Evolutionary conservation across 2,113 vertebrate species (phyloP), one percentile per base, ranked within the genome.

Genomic region (Antennarius striatus): DNA sequence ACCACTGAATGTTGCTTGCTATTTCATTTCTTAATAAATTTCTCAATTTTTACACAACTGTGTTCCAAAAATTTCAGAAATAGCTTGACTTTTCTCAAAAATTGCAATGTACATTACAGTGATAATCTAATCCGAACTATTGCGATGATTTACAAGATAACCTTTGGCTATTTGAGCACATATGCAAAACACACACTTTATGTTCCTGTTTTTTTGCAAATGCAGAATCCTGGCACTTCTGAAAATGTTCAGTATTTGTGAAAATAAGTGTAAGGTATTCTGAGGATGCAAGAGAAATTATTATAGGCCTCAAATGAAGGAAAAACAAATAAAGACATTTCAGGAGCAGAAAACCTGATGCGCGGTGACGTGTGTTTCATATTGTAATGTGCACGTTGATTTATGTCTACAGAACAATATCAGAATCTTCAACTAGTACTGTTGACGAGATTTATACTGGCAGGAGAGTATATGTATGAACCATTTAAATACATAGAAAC

Each of bases 1-100:
- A 70, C 64, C 75, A 71, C 70, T 66, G 56, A 85, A 58, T 68
- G 83, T 50, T 63, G 62, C 73, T 83, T 79, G 63, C 56, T 50
- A 29, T 77, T 71, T 67, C 56, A 4, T 66, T 62, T 59, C 48
- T 40, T 73, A 64, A 82, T 75, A 84, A 71, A 56, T 71, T 50
- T 45, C 28, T 39, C 49, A 68, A 8, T 45, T 60, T 79, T 59
- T 73, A 54, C 73, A 71, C 66, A 78, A 71, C 22, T 14, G 30
- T 56, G 15, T 36, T 16, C 51, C 63, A 45, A 43, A 15, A 56
- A 16, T 22, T 14, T 22, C 13, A 58, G n/a, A 52, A 57, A 57
- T 46, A 28, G 13, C 36, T 58, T 79, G 45, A 30, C 1, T 48
- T 55, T 48, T 71, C 65, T 59, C 10, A 49, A 50, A 57, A 11